These are phyloP conservation scores for Catostylus mosaicus DNA, from an alignment of 30 jellyfish, hydroid and myxozoan genomes.

Conservation along the genomic window DNA sequence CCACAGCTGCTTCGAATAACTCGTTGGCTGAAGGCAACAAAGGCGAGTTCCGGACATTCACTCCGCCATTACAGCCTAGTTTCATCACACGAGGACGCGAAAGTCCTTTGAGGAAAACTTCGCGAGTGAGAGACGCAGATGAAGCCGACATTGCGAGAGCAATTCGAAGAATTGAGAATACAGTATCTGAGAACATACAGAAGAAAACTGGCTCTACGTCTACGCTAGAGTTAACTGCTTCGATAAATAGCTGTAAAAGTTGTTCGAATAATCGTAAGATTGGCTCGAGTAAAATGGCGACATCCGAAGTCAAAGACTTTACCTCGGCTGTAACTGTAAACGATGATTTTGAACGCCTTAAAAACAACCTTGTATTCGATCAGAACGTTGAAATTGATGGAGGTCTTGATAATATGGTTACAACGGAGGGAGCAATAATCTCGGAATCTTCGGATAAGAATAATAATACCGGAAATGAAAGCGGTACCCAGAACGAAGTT, in stretches of 20 bases:
- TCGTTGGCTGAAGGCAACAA: conserved; percentile 61
- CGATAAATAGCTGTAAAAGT: conserved; percentile 6
- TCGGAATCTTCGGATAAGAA: background rate
- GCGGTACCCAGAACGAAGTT: background rate
- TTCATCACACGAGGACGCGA: conserved; percentile 65
- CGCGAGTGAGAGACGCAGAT: conserved; percentile 72
- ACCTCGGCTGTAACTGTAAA: background rate
- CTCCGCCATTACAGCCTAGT: conserved; percentile 62
- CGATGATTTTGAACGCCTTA: background rate
- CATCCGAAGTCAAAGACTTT: conserved; percentile 7
- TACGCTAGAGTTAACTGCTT: conserved; percentile 36
- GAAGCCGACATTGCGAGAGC: conserved; percentile 77
- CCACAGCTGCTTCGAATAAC: conserved; percentile 74
- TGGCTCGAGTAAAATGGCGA: conserved; percentile 46
- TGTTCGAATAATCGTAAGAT: conserved; percentile 31
- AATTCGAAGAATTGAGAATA: conserved; percentile 70
- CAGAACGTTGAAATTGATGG: background rate
- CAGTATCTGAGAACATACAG: conserved; percentile 68
- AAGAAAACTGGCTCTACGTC: conserved; percentile 45
- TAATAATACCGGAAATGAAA: conserved; percentile 18
- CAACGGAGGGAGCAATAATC: background rate
- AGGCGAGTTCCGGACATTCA: conserved; percentile 68
- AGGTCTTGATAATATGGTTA: background rate
- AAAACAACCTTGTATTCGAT: background rate
- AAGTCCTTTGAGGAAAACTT: conserved; percentile 54